Percentiles rank a stretch among this genome's conserved stretches.
Conservation (phyloP, 2,888 invertebrate species). For the Catocala nupta region DNA sequence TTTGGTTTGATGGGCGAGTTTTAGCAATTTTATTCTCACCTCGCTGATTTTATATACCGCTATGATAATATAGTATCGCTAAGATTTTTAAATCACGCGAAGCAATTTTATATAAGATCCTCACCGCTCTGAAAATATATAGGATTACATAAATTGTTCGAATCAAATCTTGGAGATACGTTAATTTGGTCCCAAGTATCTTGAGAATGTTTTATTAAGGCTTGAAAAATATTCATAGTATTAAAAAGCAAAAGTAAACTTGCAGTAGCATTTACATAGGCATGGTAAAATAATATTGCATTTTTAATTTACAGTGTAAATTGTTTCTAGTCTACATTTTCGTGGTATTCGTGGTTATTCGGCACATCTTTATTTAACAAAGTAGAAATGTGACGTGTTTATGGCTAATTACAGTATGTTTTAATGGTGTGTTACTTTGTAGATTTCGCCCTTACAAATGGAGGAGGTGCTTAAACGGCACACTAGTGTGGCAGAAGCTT, state of each 20-base stretch:
- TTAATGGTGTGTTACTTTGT: slow-evolving; percentile 11
- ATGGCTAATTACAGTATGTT: neutral
- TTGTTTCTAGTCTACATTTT: no score
- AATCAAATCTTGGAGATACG: slow-evolving; percentile 24
- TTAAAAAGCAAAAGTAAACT: neutral
- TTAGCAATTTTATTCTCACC: neutral
- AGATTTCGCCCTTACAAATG: slow-evolving; percentile 64
- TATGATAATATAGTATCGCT: no score
- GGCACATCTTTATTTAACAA: no score
- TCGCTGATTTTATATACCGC: neutral
- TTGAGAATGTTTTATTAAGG: slow-evolving; percentile 18
- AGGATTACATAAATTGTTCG: neutral
- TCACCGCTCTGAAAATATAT: neutral
- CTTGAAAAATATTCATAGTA: slow-evolving; percentile 12
- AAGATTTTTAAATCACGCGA: no score
- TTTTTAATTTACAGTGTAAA: neutral
- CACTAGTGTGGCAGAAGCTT: slow-evolving; percentile 57
- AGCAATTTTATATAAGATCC: no score
- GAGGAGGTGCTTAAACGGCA: slow-evolving; percentile 63
- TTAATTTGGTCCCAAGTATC: slow-evolving; percentile 29
- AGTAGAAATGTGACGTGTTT: no score
- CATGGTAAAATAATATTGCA: neutral
- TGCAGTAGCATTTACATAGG: neutral
- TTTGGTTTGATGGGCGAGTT: slow-evolving; percentile 8
- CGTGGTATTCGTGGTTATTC: no score